These are phyloP conservation scores for Epistrophe eligans DNA, from an alignment of 2,888 invertebrate species.

Conservation along the genomic window DNA sequence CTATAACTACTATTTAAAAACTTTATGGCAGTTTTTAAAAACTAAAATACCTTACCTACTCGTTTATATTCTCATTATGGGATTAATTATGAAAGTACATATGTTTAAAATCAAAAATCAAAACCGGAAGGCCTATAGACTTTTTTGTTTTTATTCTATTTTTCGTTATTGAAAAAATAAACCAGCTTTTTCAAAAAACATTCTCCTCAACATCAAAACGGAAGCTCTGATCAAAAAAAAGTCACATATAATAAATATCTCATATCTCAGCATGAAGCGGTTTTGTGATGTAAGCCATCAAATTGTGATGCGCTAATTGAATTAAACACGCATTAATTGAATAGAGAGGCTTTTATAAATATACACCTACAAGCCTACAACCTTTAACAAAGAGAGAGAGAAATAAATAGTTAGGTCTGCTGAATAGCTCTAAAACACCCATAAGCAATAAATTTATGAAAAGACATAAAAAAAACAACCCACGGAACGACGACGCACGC, in stretches of 20 bases:
- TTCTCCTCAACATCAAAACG: not conserved
- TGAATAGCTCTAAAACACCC: not conserved
- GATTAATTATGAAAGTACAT: too few species aligned
- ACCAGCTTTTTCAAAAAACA: not conserved
- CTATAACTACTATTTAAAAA: too few species aligned
- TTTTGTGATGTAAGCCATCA: constrained; percentile 2
- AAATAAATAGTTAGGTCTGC: not conserved
- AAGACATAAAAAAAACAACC: not conserved
- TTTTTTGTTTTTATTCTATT: too few species aligned
- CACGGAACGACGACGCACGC: not conserved
- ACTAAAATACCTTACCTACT: too few species aligned
- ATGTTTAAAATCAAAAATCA: too few species aligned
- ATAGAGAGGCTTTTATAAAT: not conserved
- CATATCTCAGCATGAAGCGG: not conserved
- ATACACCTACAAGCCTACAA: constrained; percentile 18
- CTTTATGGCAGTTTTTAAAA: too few species aligned
- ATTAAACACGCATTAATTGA: constrained; percentile 5
- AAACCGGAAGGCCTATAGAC: too few species aligned
- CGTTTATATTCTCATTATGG: too few species aligned
- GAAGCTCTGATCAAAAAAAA: not conserved
- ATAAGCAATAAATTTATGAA: not conserved
- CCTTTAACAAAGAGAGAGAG: not conserved
- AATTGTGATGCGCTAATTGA: constrained; percentile 12
- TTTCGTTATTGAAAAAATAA: not conserved
- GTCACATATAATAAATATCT: not conserved